Base-by-base conservation (phyloP, 1,140 invertebrate species). In the Muscidifurax raptorellus region DNA sequence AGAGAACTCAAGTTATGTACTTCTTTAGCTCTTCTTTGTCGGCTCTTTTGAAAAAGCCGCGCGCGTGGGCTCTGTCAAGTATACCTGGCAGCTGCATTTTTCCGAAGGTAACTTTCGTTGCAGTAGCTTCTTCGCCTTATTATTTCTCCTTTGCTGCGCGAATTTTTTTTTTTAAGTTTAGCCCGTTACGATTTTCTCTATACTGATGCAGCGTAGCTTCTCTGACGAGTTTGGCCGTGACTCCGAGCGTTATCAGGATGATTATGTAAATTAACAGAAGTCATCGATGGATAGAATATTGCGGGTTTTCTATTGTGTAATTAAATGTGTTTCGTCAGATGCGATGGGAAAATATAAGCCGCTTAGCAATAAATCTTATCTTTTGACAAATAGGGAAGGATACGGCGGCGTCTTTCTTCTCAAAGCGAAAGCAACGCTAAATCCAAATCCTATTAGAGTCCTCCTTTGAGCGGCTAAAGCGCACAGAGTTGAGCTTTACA, bases 1-100 rank as follows among this genome's bases (percentile, higher is more conserved):
- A n/a, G 22, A 59, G 52, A 59, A 18, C 15, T 76, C 74, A 28
- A 76, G 74, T 76, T 76, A 76, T 47, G 40, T 76, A 76, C 74
- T 47, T 74, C 32, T 69, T 69, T 30, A 69, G 25, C 67, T 69
- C 32, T 40, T 74, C 71, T 76, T 47, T 76, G 74, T 76, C 40
- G 74, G 40, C 27, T 30, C 36, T 47, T 76, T 76, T 76, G 6
- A 76, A 76, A 76, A 76, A 76, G 36, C 40, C 40, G 36, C n/a
- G 1, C 25, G n/a, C 74, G 40, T 36, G n/a, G n/a, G 25, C 32
- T 74, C 25, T 76, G 40, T 76, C 74, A 47, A 76, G 74, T 44
- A 40, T 40, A 76, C 40, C 40, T 44, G 36, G 5, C 40, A 22
- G 36, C 40, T 2, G 32, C 36, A 47, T 44, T 76, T 74, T 76